These are phyloP conservation scores for Odontophorus gujanensis DNA, from an alignment of 2,113 vertebrate species.

Conservation along the genomic window DNA sequence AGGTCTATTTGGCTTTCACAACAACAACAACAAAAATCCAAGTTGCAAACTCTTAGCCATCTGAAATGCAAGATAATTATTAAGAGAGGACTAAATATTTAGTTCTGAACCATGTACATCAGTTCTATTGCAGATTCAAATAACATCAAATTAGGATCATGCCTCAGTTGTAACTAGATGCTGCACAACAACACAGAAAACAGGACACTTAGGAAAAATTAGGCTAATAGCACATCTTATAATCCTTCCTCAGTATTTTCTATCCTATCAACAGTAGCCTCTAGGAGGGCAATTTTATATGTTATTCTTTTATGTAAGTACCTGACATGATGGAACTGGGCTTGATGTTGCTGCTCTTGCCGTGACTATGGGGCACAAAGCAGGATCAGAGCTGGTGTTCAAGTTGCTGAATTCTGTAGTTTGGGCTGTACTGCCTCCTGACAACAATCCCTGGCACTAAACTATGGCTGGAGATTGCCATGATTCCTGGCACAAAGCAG, in stretches of 20 bases:
- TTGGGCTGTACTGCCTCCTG: not conserved
- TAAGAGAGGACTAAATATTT: not conserved
- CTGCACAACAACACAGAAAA: not conserved
- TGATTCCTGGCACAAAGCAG: not conserved
- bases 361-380: not conserved
- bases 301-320: not conserved
- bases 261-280: not conserved
- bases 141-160: not conserved
- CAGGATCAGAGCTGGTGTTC: not conserved
- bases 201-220: not conserved
- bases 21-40: not conserved
- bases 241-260: not conserved
- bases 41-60: not conserved
- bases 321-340: not conserved
- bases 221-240: not conserved
- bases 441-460: conserved; percentile 4
- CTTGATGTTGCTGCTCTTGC: not conserved
- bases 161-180: not conserved
- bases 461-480: not conserved
- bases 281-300: not conserved
- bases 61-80: not conserved
- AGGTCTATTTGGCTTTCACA: not conserved
- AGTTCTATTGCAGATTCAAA: not conserved
- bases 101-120: not conserved
- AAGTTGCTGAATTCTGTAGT: not conserved